Conservation (phyloP, 2,797 vertebrate species). For the Poeciliopsis turneri region DNA sequence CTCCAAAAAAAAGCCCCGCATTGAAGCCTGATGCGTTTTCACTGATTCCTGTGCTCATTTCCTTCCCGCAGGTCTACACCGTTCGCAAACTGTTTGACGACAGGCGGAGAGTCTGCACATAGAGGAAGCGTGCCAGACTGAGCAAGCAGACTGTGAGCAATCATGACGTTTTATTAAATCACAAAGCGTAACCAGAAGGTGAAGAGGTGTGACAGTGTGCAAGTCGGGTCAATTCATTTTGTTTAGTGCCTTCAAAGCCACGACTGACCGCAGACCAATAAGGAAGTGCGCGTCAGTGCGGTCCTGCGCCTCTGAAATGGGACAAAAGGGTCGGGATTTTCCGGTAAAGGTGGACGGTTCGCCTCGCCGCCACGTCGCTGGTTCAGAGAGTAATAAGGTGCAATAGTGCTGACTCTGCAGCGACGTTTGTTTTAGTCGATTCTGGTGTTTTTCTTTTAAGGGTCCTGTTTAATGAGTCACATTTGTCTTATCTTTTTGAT, state of each 20-base stretch:
- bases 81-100: constrained; percentile 91
- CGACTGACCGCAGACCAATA: constrained; percentile 19
- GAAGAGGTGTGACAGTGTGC: constrained; percentile 1
- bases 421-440: constrained; percentile 1
- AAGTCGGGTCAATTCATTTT: constrained; percentile 10
- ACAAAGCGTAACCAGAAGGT: constrained; percentile 12
- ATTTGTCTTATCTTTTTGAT: background rate
- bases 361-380: background rate
- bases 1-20: background rate
- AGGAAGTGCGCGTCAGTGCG: constrained; percentile 23
- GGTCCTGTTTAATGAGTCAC: constrained; percentile 33
- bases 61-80: constrained; percentile 83
- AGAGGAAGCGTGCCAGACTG: constrained; percentile 30
- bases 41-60: background rate
- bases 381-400: constrained; percentile 47
- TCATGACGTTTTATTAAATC: constrained; percentile 18
- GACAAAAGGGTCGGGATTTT: constrained; percentile 18
- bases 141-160: constrained; percentile 38
- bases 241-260: constrained; percentile 57
- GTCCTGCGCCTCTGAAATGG: constrained; percentile 13
- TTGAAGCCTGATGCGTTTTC: background rate
- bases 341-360: constrained; percentile 8
- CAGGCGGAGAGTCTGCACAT: constrained; percentile 84
- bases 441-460: constrained; percentile 11
- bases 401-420: constrained; percentile 47